Evolutionary conservation across 1,140 invertebrate genomes (phyloP), one percentile per base, ranked within the genome.

Genomic region (Oncopeltus fasciatus): DNA sequence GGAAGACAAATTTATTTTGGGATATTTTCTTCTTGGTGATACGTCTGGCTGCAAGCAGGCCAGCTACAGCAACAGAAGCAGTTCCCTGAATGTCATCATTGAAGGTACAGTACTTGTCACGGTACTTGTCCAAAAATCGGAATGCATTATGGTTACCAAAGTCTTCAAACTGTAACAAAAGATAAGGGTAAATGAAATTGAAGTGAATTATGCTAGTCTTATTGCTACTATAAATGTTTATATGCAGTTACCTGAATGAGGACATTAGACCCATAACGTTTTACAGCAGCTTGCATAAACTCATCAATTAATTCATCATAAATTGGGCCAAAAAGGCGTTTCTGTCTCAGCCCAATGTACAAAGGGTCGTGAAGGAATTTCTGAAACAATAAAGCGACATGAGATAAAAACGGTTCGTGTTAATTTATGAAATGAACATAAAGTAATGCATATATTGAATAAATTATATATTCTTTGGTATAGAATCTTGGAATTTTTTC

Each of bases 41-140:
- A 67, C 87, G 79, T 49, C 86, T 79, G 1, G 89, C 85, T 0
- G 92, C 90, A 38, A 94, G 73, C 5, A 98, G 74, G 4, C 94
- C 94, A 27, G 92, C 91, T 0, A 95, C 88, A 14, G 90, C 90
- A 0, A 96, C 94, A 28, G 88, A 83, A 0, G 94, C 94, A 0
- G 94, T 97, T 24, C 94, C 93, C 75, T 97, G 93, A 71, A 97
- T 96, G 70, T 98, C 94, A 72, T 98, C 94, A 70, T 98, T 98
- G 70, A 98, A 98, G 5, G 91, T 95, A 70, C 92, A 95, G 69
- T 94, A 96, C 47, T 81, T 77, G 63, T 87, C 75, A 59, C 87
- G 78, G 72, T 95, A 97, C 72, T 89, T 93, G 63, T 92, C 84
- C 59, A 97, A 72, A 66, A 97, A 84, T 59, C 88, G 80, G 77